phyloP scores from a whole-genome alignment of 1,140 invertebrate genomes.

The Belonocnema kinseyi region DNA sequence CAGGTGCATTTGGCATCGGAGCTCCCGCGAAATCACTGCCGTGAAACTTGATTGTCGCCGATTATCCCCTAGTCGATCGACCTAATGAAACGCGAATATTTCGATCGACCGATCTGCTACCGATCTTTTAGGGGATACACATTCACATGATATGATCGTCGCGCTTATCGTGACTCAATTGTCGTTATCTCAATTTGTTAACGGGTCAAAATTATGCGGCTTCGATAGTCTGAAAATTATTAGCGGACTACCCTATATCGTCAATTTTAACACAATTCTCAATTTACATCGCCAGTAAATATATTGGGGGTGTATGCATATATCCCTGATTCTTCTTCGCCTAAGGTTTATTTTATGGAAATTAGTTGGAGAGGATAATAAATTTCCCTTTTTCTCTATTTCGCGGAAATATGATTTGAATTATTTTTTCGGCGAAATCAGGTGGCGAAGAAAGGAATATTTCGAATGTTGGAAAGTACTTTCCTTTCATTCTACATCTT shows the following conservation, averaged over 20 bases:
- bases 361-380: no score
- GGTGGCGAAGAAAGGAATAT: no score
- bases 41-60: constrained; percentile 73
- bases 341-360: no score
- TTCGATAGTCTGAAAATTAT: background rate
- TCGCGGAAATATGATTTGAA: no score
- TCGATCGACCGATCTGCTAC: constrained; percentile 38
- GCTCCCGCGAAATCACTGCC: constrained; percentile 64
- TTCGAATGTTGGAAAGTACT: no score
- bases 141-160: constrained; percentile 2
- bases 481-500: no score
- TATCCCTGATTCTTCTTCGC: no score
- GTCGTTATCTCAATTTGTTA: constrained; percentile 34
- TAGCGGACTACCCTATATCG: constrained; percentile 15
- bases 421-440: no score
- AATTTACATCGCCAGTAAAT: no score
- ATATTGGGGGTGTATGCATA: no score
- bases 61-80: constrained; percentile 67
- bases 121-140: constrained; percentile 9
- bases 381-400: no score
- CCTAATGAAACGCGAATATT: constrained; percentile 69
- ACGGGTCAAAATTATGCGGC: constrained; percentile 24
- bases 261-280: constrained; percentile 3
- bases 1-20: constrained; percentile 68
- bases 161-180: constrained; percentile 24